Evolutionary conservation across 2,888 invertebrate species (phyloP).

Genomic region (Scaptomyza flava): DNA sequence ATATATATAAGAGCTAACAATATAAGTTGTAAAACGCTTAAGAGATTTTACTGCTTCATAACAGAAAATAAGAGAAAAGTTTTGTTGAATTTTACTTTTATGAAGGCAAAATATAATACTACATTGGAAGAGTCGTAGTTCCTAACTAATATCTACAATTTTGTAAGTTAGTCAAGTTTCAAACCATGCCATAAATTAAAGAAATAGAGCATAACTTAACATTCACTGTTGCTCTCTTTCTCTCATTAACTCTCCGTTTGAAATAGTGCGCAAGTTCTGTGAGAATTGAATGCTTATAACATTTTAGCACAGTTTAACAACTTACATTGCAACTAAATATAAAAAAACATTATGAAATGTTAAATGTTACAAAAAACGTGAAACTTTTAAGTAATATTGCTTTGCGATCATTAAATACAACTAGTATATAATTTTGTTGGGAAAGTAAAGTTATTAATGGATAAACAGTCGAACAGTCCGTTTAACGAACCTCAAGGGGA

Average conservation of each 20-base stretch:
- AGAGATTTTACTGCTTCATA: too few species aligned
- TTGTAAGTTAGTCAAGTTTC: slow-evolving; percentile 25
- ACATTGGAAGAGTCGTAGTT: too few species aligned
- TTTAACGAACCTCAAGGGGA: too few species aligned
- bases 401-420: too few species aligned
- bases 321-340: background rate
- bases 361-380: too few species aligned
- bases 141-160: too few species aligned
- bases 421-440: slow-evolving; percentile 11
- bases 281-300: slow-evolving; percentile 22
- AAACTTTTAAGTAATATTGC: background rate
- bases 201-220: slow-evolving; percentile 6
- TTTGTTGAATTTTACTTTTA: background rate
- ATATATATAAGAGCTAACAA: background rate
- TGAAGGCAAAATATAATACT: background rate
- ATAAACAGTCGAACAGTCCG: too few species aligned
- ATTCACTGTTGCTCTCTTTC: slow-evolving; percentile 2
- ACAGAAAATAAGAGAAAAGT: background rate
- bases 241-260: background rate
- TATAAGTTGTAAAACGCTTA: background rate
- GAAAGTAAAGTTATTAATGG: too few species aligned
- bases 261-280: slow-evolving; percentile 30
- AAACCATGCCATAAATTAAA: slow-evolving; percentile 30
- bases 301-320: slow-evolving; percentile 47
- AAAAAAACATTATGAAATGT: too few species aligned